Conservation (phyloP, 2,113 vertebrate species). For the Cryptomyrus ogoouensis region DNA sequence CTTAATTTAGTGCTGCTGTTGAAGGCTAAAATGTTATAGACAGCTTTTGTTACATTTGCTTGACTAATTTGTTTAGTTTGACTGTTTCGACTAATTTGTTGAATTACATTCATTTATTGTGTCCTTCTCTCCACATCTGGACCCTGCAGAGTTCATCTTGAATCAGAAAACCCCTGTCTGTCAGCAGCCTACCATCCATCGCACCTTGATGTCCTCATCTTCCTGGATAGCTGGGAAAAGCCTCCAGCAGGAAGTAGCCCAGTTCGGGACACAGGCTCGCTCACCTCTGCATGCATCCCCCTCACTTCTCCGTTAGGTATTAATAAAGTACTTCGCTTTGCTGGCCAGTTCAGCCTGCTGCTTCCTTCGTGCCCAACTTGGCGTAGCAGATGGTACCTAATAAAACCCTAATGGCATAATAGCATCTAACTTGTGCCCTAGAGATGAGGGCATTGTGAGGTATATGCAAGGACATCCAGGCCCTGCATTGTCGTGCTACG, state of each 20-base stretch:
- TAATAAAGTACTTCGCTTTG: neutral
- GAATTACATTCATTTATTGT: neutral
- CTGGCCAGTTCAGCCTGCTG: neutral
- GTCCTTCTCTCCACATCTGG: neutral
- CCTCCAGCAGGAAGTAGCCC: neutral
- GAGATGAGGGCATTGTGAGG: neutral
- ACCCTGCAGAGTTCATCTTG: neutral
- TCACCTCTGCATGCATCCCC: neutral
- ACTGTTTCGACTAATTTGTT: neutral
- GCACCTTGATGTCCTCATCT: neutral
- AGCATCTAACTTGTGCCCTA: neutral
- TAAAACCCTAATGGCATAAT: neutral
- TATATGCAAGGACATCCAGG: neutral
- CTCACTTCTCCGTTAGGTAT: neutral
- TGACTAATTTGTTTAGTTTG: neutral
- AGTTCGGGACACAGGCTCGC: neutral
- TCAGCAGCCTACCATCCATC: neutral
- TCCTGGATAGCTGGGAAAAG: neutral
- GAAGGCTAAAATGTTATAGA: neutral
- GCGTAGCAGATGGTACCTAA: neutral
- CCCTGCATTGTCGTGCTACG: neutral
- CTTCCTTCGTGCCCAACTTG: neutral
- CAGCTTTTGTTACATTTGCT: neutral
- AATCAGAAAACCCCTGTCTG: neutral
- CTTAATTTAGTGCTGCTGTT: no score